A percentile compares a stretch with the other conserved stretches of the same genome.
Evolutionary conservation across 2,113 vertebrate species (phyloP).

Genomic region (Coturnix japonica): DNA sequence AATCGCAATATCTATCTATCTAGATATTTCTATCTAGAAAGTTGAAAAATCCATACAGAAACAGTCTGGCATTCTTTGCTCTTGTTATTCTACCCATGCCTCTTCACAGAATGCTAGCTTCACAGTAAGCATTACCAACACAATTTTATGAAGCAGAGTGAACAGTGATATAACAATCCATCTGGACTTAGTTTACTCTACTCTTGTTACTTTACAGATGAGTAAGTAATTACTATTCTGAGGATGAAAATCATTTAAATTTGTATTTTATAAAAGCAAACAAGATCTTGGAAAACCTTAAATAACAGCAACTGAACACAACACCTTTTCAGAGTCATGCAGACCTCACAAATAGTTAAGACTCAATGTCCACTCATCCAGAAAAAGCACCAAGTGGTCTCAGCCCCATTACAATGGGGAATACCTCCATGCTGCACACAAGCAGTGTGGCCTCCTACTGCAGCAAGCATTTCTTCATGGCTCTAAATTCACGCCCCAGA

Average conservation of each 20-base stretch:
- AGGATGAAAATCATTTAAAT: neutral
- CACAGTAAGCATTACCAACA: neutral
- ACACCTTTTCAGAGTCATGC: neutral
- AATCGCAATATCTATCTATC: too few species aligned
- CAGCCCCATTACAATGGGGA: fast-evolving
- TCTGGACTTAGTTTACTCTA: neutral
- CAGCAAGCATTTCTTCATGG: neutral
- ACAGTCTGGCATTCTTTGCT: neutral
- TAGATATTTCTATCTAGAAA: too few species aligned
- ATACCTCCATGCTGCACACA: fast-evolving
- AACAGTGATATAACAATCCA: neutral
- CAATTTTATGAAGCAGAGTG: neutral
- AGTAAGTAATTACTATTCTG: neutral
- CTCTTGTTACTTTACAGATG: neutral
- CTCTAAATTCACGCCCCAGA: neutral
- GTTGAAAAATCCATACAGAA: too few species aligned
- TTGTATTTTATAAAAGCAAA: neutral
- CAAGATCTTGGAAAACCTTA: neutral
- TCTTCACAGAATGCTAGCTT: neutral
- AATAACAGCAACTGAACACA: neutral
- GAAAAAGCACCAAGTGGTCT: neutral
- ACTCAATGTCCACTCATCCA: neutral
- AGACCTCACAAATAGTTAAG: neutral
- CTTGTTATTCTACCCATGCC: neutral
- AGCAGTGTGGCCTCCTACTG: neutral